Evolutionary conservation across 1,140 invertebrate species (phyloP).

Genomic region (Trigoniulus corallinus): DNA sequence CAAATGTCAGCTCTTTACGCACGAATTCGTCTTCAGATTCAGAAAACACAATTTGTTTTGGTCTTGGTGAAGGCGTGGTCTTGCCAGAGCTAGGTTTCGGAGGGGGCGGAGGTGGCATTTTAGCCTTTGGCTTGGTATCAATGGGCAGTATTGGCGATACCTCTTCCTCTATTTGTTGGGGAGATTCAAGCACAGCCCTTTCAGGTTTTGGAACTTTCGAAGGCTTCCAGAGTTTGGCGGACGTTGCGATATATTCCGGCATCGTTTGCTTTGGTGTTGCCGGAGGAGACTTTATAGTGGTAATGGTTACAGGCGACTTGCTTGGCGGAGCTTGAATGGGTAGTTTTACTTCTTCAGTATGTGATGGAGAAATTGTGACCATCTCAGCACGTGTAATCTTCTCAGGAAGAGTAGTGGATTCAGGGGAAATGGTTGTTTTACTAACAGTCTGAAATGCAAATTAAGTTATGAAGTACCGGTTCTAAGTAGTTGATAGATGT

Average conservation of each 20-base stretch:
- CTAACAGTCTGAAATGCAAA: neutral
- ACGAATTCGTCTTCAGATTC: neutral
- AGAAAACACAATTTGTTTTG: neutral
- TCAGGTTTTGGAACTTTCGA: neutral
- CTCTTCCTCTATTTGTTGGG: constrained; percentile 2
- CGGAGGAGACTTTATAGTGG: neutral
- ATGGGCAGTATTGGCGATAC: neutral
- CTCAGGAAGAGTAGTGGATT: neutral
- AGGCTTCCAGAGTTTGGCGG: constrained; percentile 3
- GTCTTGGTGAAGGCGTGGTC: neutral
- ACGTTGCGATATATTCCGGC: neutral
- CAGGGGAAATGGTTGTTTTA: neutral
- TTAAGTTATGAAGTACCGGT: neutral
- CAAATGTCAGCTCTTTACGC: neutral
- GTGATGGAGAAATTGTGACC: neutral
- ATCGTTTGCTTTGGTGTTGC: neutral
- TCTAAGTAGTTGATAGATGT: constrained; percentile 1
- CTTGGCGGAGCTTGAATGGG: neutral
- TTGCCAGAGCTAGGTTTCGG: constrained; percentile 8
- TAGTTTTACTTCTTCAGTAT: neutral
- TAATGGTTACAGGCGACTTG: neutral
- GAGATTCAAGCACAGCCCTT: neutral
- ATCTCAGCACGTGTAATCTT: neutral
- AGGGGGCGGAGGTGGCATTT: neutral
- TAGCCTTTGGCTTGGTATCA: no score